These are phyloP conservation scores for Eulemur mongoz DNA, from an alignment of 2,797 vertebrate species.

Conservation along the genomic window DNA sequence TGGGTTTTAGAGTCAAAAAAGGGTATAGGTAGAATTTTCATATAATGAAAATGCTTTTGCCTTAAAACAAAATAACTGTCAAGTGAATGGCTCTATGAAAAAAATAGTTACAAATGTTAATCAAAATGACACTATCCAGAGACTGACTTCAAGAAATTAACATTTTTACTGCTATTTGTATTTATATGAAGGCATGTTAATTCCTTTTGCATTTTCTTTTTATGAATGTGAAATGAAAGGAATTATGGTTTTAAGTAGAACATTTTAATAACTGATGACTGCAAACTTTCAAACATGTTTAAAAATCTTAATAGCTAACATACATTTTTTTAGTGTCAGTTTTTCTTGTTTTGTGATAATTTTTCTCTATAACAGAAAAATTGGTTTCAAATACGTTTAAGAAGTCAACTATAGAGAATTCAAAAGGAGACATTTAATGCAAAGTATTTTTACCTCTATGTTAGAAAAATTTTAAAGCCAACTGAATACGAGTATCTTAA, in stretches of 20 bases:
- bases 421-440: background rate
- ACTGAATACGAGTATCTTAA: background rate
- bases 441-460: background rate
- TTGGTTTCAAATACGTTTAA: background rate
- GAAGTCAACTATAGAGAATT: background rate
- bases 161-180: background rate
- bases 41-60: background rate
- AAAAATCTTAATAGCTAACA: background rate
- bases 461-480: background rate
- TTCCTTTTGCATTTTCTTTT: background rate
- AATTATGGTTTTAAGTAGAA: background rate
- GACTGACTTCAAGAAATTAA: background rate
- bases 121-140: background rate
- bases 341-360: background rate
- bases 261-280: background rate
- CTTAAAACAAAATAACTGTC: background rate
- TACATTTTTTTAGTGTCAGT: background rate
- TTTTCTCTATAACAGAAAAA: background rate
- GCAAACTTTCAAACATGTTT: background rate
- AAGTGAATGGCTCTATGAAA: background rate
- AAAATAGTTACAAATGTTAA: background rate
- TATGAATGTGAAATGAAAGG: background rate
- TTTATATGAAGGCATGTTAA: background rate
- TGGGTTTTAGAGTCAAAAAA: background rate
- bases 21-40: background rate